phyloP scores from a whole-genome alignment of 2,113 vertebrate genomes.

The Lophochroa leadbeateri region DNA sequence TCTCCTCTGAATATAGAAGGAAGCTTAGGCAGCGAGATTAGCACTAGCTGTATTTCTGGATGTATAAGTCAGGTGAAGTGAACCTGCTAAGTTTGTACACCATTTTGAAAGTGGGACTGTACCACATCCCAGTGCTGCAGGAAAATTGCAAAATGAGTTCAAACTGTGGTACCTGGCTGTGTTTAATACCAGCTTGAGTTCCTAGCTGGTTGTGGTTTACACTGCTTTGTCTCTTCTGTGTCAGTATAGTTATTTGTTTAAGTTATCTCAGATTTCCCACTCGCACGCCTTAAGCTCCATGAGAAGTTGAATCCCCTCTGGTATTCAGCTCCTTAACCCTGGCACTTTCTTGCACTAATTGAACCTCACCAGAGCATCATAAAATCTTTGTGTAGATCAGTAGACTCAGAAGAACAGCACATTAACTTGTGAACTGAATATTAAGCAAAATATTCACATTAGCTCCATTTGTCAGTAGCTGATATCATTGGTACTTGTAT shows the following conservation, averaged over 20 bases:
- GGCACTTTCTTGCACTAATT: neutral
- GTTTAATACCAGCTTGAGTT: neutral
- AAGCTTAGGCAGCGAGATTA: neutral
- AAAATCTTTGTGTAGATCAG: neutral
- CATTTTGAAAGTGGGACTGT: neutral
- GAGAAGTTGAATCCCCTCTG: neutral
- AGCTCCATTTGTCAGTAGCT: neutral
- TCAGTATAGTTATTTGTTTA: neutral
- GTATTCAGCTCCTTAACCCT: neutral
- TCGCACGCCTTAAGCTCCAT: neutral
- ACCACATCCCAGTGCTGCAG: neutral
- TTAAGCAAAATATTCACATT: neutral
- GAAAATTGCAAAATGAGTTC: neutral
- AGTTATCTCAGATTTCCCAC: neutral
- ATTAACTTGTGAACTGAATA: neutral
- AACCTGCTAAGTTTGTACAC: neutral
- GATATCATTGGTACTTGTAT: neutral
- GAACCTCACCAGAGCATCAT: neutral
- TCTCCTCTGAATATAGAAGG: neutral
- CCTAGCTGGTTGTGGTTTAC: neutral
- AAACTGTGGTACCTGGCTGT: neutral
- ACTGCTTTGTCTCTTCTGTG: neutral
- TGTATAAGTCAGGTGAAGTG: neutral
- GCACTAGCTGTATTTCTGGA: neutral
- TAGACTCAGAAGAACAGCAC: neutral